phyloP scores from a whole-genome alignment of 2,113 vertebrate genomes.

The Mormoops blainvillei region DNA sequence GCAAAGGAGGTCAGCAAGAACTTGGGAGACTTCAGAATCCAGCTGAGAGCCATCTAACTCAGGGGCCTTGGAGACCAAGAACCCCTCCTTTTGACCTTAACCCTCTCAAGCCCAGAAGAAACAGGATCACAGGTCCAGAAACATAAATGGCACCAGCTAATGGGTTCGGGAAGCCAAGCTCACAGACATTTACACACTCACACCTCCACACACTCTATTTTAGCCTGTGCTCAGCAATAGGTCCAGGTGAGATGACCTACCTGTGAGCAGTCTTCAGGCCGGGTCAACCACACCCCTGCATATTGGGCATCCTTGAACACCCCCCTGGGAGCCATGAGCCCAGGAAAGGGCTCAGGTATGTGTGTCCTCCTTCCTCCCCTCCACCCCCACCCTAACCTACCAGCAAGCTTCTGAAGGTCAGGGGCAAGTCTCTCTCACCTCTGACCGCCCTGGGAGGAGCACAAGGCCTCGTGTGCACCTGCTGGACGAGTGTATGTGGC shows the following conservation, averaged over 20 bases:
- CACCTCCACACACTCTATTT: background rate
- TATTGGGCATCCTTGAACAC: background rate
- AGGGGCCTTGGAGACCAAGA: background rate
- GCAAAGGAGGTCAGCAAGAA: background rate
- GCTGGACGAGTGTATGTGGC: background rate
- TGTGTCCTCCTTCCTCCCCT: too few species aligned
- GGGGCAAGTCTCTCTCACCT: background rate
- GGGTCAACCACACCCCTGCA: background rate
- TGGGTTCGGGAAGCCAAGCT: background rate
- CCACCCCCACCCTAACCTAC: too few species aligned
- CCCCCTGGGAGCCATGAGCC: background rate
- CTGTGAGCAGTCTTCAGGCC: background rate
- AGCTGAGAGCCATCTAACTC: background rate
- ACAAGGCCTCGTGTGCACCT: background rate
- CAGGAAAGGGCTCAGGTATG: too few species aligned
- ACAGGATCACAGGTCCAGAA: background rate
- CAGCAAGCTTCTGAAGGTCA: background rate
- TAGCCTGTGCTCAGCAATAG: background rate
- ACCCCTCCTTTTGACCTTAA: background rate
- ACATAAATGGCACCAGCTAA: background rate
- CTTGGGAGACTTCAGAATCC: background rate
- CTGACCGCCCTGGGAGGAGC: background rate
- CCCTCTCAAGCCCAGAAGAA: background rate
- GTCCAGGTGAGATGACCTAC: background rate
- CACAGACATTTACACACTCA: background rate